Base-by-base conservation (phyloP, 2,113 vertebrate species). In the Climacteris rufus region DNA sequence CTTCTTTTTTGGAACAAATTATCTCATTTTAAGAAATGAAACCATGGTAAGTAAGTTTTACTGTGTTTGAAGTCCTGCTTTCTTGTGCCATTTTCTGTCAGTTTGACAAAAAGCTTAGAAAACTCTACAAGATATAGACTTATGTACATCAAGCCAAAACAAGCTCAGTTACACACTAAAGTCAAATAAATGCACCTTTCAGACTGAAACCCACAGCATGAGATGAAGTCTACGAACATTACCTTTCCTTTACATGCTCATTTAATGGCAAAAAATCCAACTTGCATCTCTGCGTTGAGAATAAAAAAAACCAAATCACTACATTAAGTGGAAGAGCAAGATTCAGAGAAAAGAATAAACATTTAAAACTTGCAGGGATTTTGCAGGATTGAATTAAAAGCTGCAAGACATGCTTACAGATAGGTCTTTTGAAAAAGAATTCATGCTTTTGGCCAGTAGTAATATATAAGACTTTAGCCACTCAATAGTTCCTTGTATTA, bases 351-450 rank as follows among this genome's bases (percentile, higher is more conserved):
- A 23, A 95, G 64, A 3, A 92, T 40, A 91, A 78, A 50, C 7
- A 9, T 76, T 68, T 64, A 61, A 75, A 45, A 49, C 47, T 70
- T 79, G 78, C 45, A 83, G 22, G 20, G 15, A 72, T 74, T 91
- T 75, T 95, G 64, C 35, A 94, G 64, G n/a, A 52, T 79, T 96
- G 93, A 76, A 95, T 70, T 54, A 90, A 93, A 89, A 95, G 37
- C 65, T 91, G 57, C 63, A 87, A 90, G 87, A 85, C 52, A 71
- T 27, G 75, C 35, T 85, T 68, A 66, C 0, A 7, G 86, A 83
- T 68, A 57, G 33, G 37, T 49, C 23, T 37, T 77, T 68, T 68
- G 16, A 24, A 77, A 49, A 56, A 87, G 27, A 57, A 74, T 69
- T 61, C 83, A 89, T 54, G 59, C 70, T 69, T 57, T 50, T 69